Conservation (phyloP, 1,140 invertebrate genomes). For the Eupristina koningsbergeri region DNA sequence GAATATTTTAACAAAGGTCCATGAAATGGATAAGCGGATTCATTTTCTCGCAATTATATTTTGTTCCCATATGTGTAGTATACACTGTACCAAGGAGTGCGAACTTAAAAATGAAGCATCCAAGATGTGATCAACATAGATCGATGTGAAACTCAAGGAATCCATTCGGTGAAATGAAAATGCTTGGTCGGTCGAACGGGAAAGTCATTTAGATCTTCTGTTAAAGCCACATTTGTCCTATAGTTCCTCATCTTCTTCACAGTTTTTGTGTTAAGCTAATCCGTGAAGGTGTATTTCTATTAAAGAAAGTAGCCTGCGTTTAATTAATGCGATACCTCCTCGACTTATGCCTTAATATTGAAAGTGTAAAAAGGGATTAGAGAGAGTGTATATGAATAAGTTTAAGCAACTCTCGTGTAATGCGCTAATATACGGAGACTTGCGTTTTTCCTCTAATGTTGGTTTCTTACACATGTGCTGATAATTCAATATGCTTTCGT, state of each 20-base stretch:
- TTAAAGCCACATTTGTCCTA: not conserved
- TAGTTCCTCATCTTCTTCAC: not conserved
- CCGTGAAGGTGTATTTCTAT: conserved; percentile 4
- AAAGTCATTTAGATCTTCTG: conserved; percentile 22
- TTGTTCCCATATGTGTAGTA: not conserved
- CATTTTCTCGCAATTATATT: not conserved
- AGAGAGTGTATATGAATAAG: too few relatives aligned
- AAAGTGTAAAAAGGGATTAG: too few relatives aligned
- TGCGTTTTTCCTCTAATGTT: too few relatives aligned
- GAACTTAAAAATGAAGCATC: too few relatives aligned
- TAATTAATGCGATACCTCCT: too few relatives aligned
- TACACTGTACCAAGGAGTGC: not conserved
- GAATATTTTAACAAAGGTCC: too few relatives aligned
- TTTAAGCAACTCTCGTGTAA: not conserved
- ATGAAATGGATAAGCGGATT: too few relatives aligned
- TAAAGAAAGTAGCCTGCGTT: not conserved
- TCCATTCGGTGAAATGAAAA: conserved; percentile 40
- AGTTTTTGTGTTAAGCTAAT: not conserved
- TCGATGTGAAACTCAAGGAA: not conserved
- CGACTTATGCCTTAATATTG: too few relatives aligned
- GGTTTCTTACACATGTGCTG: too few relatives aligned
- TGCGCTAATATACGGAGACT: not conserved
- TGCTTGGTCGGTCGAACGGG: conserved; percentile 33
- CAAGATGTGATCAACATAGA: conserved; percentile 24
- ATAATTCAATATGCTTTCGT: too few relatives aligned